Evolutionary conservation across 2,113 vertebrate genomes (phyloP).

Genomic region (Apaloderma vittatum): DNA sequence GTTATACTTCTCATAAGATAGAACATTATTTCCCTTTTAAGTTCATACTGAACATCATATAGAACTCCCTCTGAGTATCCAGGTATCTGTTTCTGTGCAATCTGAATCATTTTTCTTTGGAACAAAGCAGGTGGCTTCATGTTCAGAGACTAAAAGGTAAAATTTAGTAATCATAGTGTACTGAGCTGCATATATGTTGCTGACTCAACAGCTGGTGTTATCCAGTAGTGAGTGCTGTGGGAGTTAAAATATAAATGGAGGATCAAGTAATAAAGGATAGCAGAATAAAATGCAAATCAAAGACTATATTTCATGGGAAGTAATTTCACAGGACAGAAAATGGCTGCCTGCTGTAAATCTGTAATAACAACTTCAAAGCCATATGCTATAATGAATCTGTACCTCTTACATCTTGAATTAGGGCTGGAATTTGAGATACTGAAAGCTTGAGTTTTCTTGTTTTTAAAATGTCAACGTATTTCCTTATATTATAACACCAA

Average conservation of each 20-base stretch:
- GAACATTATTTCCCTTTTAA: slow-evolving; percentile 42
- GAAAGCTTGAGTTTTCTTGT: neutral
- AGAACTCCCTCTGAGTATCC: slow-evolving; percentile 1
- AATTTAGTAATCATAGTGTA: slow-evolving; percentile 49
- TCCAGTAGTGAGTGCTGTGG: neutral
- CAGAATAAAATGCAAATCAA: slow-evolving; percentile 45
- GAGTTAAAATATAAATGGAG: slow-evolving; percentile 61
- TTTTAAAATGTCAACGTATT: neutral
- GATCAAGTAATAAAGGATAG: slow-evolving; percentile 9
- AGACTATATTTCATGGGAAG: slow-evolving; percentile 38
- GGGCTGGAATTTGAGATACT: neutral
- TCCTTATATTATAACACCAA: neutral
- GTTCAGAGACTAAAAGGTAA: slow-evolving; percentile 49
- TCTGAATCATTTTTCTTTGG: slow-evolving; percentile 48
- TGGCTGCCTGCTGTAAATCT: neutral
- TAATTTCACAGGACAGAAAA: slow-evolving; percentile 36
- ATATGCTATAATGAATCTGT: neutral
- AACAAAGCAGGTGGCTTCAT: slow-evolving; percentile 61
- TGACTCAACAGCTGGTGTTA: slow-evolving; percentile 68
- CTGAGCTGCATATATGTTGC: slow-evolving; percentile 50
- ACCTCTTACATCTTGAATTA: neutral
- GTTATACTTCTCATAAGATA: neutral
- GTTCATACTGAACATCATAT: slow-evolving; percentile 18
- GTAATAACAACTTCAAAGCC: neutral
- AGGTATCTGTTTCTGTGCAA: slow-evolving; percentile 26